Conservation (phyloP, 1,140 invertebrate genomes). For the Drosophila burlai region DNA sequence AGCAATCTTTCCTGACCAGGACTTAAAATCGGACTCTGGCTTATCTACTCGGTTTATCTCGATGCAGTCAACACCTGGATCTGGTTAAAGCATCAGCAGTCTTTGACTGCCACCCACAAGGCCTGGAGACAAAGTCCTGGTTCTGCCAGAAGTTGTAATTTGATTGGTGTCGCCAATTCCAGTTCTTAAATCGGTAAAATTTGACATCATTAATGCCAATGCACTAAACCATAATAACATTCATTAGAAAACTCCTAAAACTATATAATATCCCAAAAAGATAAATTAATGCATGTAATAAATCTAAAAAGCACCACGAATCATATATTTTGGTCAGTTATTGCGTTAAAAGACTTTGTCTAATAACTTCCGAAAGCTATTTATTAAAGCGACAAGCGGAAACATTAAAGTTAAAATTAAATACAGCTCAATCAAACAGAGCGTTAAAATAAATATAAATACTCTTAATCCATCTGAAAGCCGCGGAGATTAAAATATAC, state of each 20-base stretch:
- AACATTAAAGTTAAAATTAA: slow-evolving; percentile 22
- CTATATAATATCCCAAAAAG: neutral
- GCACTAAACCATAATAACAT: neutral
- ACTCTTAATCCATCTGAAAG: slow-evolving; percentile 11
- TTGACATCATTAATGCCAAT: too few relatives aligned
- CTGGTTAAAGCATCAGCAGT: slow-evolving; percentile 1
- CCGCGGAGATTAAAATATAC: slow-evolving; percentile 26
- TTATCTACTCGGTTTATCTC: neutral
- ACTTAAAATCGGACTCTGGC: slow-evolving; percentile 1
- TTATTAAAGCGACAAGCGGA: neutral
- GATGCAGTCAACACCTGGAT: slow-evolving; percentile 12
- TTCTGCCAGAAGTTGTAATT: neutral
- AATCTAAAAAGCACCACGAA: neutral
- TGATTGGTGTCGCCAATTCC: slow-evolving; percentile 17
- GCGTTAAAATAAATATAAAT: slow-evolving; percentile 7
- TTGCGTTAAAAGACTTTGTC: neutral
- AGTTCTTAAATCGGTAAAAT: neutral
- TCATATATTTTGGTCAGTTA: neutral
- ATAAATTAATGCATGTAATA: neutral
- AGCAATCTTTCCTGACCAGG: slow-evolving; percentile 9
- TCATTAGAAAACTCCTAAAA: too few relatives aligned
- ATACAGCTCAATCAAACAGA: slow-evolving; percentile 15
- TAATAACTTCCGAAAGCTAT: neutral
- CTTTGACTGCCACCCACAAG: neutral
- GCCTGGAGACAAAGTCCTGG: neutral